Conservation (phyloP, 2,797 vertebrate species). For the Vultur gryphus region DNA sequence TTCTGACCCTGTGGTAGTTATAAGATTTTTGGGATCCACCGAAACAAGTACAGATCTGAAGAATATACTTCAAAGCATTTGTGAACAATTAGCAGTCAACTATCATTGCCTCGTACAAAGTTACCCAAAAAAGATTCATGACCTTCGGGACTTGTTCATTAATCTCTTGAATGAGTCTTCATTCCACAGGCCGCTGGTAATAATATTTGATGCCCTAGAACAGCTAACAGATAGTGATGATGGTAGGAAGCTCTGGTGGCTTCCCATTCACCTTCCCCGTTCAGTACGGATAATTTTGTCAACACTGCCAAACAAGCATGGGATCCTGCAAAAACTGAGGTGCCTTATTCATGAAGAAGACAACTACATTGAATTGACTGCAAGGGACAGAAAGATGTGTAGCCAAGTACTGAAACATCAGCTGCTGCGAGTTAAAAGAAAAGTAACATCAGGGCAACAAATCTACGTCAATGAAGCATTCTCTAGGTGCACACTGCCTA, state of each 20-base stretch:
- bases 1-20: constrained; percentile 91
- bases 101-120: constrained; percentile 94
- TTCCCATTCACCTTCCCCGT: constrained; percentile 91
- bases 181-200: constrained; percentile 90
- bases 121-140: constrained; percentile 94
- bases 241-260: constrained; percentile 97
- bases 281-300: constrained; percentile 93
- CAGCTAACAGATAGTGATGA: constrained; percentile 94
- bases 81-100: constrained; percentile 94
- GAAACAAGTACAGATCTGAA: constrained; percentile 89
- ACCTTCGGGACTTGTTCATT: constrained; percentile 92
- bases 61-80: constrained; percentile 93
- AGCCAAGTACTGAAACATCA: constrained; percentile 98
- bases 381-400: constrained; percentile 93
- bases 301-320: constrained; percentile 95
- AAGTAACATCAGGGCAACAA: constrained; percentile 98
- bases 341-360: constrained; percentile 91
- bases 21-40: constrained; percentile 92
- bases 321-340: constrained; percentile 95
- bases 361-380: constrained; percentile 89
- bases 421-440: constrained; percentile 90
- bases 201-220: constrained; percentile 93
- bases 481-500: constrained; percentile 95
- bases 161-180: constrained; percentile 95
- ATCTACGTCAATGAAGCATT: constrained; percentile 98